Percentiles rank a stretch among this genome's conserved stretches.
Conservation (phyloP, 2,888 invertebrate species). For the Ommatoiulus sabulosus region DNA sequence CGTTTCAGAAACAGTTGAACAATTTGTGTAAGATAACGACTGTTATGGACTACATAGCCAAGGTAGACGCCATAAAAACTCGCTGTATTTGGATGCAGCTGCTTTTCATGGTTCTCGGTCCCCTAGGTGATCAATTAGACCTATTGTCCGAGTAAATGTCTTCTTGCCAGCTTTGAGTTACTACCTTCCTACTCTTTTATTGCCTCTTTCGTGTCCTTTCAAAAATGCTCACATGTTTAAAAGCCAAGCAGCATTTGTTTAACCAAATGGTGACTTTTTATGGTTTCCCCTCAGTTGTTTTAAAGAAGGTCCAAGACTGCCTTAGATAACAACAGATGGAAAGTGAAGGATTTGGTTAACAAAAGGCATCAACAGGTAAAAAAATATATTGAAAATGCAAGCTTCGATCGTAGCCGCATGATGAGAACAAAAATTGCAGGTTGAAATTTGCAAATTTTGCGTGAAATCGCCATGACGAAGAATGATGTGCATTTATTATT, state of each 20-base stretch:
- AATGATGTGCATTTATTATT: not conserved
- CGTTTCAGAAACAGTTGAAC: constrained; percentile 15
- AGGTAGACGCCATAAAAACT: constrained; percentile 23
- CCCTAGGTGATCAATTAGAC: constrained; percentile 39
- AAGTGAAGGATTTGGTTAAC: constrained; percentile 30
- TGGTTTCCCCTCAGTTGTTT: constrained; percentile 28
- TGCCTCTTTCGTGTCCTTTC: constrained; percentile 40
- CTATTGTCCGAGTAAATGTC: constrained; percentile 43
- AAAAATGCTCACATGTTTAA: constrained; percentile 15
- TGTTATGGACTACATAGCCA: not conserved
- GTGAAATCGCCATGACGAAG: constrained; percentile 5
- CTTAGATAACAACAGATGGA: not conserved
- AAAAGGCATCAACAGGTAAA: not conserved
- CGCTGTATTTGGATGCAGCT: constrained; percentile 35
- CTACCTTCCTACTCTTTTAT: constrained; percentile 40
- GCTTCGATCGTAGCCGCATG: not conserved
- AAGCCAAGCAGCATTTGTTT: constrained; percentile 43
- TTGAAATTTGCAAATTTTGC: constrained; percentile 12
- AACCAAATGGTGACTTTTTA: constrained; percentile 7
- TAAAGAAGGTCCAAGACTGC: constrained; percentile 18
- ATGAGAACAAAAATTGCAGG: not conserved
- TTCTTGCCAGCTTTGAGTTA: constrained; percentile 40
- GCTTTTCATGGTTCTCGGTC: constrained; percentile 40
- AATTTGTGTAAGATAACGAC: constrained; percentile 7
- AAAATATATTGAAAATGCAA: not conserved